Conservation (phyloP, 1,140 invertebrate genomes). For the Lepidostoma basale region DNA sequence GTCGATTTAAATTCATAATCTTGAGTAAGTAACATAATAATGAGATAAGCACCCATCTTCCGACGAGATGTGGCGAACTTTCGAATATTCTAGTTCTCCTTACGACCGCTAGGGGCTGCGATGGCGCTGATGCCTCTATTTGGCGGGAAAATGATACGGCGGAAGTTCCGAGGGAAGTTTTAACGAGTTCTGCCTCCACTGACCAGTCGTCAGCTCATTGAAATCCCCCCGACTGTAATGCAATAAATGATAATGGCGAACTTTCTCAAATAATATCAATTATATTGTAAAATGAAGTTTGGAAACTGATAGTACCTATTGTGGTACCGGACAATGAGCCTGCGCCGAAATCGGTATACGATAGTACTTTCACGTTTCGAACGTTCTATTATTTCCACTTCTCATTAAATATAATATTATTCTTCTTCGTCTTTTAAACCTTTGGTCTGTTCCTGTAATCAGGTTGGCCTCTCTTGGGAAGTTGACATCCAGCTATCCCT, state of each 20-base stretch:
- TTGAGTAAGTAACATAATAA: too few relatives aligned
- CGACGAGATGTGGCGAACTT: neutral
- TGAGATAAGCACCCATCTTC: neutral
- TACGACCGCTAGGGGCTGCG: neutral
- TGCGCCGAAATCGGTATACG: too few relatives aligned
- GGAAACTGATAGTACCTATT: too few relatives aligned
- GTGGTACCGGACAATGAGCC: too few relatives aligned
- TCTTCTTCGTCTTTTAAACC: too few relatives aligned
- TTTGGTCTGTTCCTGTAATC: too few relatives aligned
- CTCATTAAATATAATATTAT: too few relatives aligned
- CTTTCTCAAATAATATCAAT: slow-evolving; percentile 8
- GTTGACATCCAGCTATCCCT: too few relatives aligned
- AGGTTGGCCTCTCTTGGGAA: too few relatives aligned
- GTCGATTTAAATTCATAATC: neutral
- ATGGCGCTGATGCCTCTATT: slow-evolving; percentile 10
- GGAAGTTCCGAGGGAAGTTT: slow-evolving; percentile 7
- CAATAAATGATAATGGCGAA: slow-evolving; percentile 6
- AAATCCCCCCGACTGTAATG: neutral
- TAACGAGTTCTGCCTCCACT: slow-evolving; percentile 25
- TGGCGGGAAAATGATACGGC: slow-evolving; percentile 18
- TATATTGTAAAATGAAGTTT: neutral
- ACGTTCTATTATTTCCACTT: too few relatives aligned
- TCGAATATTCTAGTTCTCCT: neutral
- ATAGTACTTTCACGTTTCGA: too few relatives aligned
- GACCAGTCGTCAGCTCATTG: slow-evolving; percentile 4